phyloP scores from a whole-genome alignment of 2,888 invertebrate species.

The Drosophila tripunctata region DNA sequence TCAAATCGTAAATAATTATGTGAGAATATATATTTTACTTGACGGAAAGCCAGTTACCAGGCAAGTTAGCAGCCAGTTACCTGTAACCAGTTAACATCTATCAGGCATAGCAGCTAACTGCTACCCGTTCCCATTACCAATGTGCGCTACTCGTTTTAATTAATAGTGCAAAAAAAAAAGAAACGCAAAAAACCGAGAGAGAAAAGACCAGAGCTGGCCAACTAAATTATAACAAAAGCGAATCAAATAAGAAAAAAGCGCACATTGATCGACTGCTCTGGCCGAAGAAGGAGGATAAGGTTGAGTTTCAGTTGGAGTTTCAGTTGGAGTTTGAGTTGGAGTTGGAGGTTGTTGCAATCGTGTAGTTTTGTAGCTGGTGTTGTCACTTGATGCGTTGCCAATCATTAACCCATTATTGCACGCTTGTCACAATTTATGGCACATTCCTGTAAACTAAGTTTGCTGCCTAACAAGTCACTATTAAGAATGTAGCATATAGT shows the following conservation, averaged over 20 bases:
- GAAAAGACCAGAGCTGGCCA: slow-evolving; percentile 53
- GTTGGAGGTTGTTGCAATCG: not conserved
- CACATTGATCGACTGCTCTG: slow-evolving; percentile 50
- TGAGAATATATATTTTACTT: slow-evolving; percentile 80
- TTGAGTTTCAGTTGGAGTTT: too few species aligned
- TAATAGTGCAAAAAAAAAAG: slow-evolving; percentile 64
- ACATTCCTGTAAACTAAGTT: slow-evolving; percentile 19
- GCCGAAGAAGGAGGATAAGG: slow-evolving; percentile 32
- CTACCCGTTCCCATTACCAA: slow-evolving; percentile 35
- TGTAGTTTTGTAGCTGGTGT: slow-evolving; percentile 39
- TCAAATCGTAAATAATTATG: slow-evolving; percentile 82
- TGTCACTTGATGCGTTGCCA: slow-evolving; percentile 62
- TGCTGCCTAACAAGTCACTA: not conserved
- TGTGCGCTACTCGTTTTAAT: slow-evolving; percentile 65
- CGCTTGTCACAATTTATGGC: slow-evolving; percentile 64
- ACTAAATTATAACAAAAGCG: slow-evolving; percentile 64
- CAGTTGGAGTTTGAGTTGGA: too few species aligned
- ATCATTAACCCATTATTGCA: slow-evolving; percentile 63
- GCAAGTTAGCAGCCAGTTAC: not conserved
- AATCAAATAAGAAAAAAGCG: slow-evolving; percentile 27
- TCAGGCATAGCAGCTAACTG: slow-evolving; percentile 1
- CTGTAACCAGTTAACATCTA: slow-evolving; percentile 13
- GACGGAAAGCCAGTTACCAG: slow-evolving; percentile 20
- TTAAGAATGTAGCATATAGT: not conserved
- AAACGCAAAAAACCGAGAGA: slow-evolving; percentile 15